phyloP scores from a whole-genome alignment of 2,797 vertebrate species.

The Clarias fuscus region DNA sequence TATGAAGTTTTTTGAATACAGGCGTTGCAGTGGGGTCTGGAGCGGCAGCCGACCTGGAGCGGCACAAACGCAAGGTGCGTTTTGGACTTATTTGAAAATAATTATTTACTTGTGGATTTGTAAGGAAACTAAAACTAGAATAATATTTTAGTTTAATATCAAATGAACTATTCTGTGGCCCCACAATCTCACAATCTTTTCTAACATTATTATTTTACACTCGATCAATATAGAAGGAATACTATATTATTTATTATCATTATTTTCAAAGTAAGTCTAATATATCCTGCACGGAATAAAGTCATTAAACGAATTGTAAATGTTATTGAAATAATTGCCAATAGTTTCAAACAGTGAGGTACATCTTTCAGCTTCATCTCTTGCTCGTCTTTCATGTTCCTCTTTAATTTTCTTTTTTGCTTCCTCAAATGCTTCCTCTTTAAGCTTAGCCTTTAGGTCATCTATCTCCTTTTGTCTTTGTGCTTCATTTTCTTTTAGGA shows the following conservation, averaged over 20 bases:
- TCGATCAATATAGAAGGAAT: background rate
- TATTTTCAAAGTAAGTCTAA: background rate
- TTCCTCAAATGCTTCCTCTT: background rate
- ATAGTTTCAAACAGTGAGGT: background rate
- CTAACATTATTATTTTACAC: background rate
- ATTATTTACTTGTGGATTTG: background rate
- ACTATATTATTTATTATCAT: background rate
- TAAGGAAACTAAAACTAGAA: background rate
- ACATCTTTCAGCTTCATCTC: background rate
- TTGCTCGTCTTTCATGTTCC: background rate
- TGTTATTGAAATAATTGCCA: background rate
- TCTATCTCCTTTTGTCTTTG: conserved; percentile 19
- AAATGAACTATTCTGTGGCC: background rate
- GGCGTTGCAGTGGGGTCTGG: too few relatives aligned
- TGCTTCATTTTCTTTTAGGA: conserved; percentile 12
- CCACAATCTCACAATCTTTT: background rate
- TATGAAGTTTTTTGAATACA: too few relatives aligned
- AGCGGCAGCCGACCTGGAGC: too few relatives aligned
- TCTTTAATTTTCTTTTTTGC: background rate
- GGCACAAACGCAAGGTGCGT: too few relatives aligned
- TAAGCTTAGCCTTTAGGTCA: background rate
- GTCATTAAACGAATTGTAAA: background rate
- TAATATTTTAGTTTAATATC: background rate
- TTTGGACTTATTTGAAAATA: background rate
- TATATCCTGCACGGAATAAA: background rate